A percentile compares a stretch with the other conserved stretches of the same genome.
Conservation (phyloP, 2,113 vertebrate species). For the Amphiprion percula region DNA sequence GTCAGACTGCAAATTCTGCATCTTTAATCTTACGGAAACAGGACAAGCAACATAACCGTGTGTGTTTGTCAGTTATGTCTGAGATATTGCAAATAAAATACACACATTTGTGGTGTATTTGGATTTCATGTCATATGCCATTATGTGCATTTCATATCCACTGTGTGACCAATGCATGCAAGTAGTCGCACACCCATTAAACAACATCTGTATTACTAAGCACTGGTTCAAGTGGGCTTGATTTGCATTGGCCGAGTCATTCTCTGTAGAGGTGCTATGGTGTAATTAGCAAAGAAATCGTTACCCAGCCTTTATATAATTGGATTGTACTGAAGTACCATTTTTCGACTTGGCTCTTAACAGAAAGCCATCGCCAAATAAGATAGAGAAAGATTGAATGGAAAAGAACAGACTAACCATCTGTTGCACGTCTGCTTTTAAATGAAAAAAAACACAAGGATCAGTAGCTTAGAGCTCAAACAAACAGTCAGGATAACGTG, state of each 20-base stretch:
- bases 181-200: slow-evolving; percentile 31
- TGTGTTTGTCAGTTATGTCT: slow-evolving; percentile 2
- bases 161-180: slow-evolving; percentile 63
- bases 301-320: slow-evolving; percentile 31
- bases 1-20: not conserved
- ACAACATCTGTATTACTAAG: slow-evolving; percentile 39
- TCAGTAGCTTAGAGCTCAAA: slow-evolving; percentile 8
- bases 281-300: slow-evolving; percentile 33
- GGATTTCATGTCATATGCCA: slow-evolving; percentile 52
- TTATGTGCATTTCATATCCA: slow-evolving; percentile 60
- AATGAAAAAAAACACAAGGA: slow-evolving; percentile 7
- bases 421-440: slow-evolving; percentile 34
- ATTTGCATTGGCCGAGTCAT: slow-evolving; percentile 29
- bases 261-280: slow-evolving; percentile 21
- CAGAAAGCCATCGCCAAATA: slow-evolving; percentile 12
- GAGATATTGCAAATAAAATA: slow-evolving; percentile 41
- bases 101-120: slow-evolving; percentile 54
- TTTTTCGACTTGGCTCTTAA: slow-evolving; percentile 27
- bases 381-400: slow-evolving; percentile 1
- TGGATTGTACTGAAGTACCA: slow-evolving; percentile 27
- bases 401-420: slow-evolving; percentile 33
- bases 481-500: slow-evolving; percentile 2
- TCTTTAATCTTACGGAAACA: slow-evolving; percentile 1
- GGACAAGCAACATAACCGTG: not conserved
- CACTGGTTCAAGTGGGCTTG: slow-evolving; percentile 72